Percentiles rank a stretch among this genome's conserved stretches.
These are phyloP conservation scores for Lithophane socia DNA, from an alignment of 2,888 invertebrate species.

Conservation along the genomic window DNA sequence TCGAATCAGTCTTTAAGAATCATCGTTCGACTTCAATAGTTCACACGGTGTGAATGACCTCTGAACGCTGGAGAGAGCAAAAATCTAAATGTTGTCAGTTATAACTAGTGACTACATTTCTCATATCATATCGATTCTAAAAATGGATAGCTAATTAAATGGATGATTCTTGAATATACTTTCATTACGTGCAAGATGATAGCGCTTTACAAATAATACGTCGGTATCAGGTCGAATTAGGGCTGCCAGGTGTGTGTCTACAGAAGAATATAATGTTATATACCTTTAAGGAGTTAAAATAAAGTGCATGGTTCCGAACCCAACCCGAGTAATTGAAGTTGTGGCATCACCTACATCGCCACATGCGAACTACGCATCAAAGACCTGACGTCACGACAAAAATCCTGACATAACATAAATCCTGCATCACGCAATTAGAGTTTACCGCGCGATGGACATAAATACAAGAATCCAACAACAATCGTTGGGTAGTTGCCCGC, in stretches of 20 bases:
- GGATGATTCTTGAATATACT: conserved; percentile 70
- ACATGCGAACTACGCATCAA: no score
- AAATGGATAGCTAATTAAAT: conserved; percentile 69
- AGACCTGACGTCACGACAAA: no score
- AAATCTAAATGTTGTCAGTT: conserved; percentile 54
- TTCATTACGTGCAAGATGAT: conserved; percentile 66
- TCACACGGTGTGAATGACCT: conserved; percentile 57
- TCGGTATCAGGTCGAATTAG: conserved; percentile 69
- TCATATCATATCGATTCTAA: conserved; percentile 62
- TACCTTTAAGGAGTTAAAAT: no score
- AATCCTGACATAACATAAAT: no score
- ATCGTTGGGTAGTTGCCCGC: no score
- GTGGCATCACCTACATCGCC: no score
- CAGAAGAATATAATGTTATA: neutral
- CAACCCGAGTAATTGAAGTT: no score
- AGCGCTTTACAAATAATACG: conserved; percentile 73
- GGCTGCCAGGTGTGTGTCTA: conserved; percentile 37
- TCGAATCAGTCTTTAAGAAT: conserved; percentile 28
- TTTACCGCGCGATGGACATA: no score
- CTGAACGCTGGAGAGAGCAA: conserved; percentile 40
- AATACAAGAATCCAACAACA: no score
- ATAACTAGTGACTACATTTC: conserved; percentile 41
- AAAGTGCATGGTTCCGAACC: no score
- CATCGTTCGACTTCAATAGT: conserved; percentile 24
- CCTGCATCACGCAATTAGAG: no score